Conservation (phyloP, 2,888 invertebrate species). For the Anodontia alba region DNA sequence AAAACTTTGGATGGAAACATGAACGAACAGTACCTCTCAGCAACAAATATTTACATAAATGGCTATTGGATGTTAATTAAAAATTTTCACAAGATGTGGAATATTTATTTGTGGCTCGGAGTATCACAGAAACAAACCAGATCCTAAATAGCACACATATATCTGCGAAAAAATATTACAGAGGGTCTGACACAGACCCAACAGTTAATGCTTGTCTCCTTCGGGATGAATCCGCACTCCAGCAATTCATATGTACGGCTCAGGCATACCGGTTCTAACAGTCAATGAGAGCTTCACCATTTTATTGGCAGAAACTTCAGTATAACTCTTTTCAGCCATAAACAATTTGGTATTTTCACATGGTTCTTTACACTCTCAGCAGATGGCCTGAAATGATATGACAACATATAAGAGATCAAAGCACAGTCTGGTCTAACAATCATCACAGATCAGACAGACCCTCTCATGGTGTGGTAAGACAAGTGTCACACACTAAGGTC, state of each 20-base stretch:
- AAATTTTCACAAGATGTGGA: constrained; percentile 44
- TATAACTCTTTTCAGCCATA: constrained; percentile 22
- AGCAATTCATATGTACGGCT: neutral
- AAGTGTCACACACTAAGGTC: constrained; percentile 47
- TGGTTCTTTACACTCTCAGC: constrained; percentile 22
- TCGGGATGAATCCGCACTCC: neutral
- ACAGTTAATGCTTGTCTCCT: neutral
- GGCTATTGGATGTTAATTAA: constrained; percentile 32
- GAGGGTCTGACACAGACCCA: constrained; percentile 8
- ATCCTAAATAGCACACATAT: constrained; percentile 29
- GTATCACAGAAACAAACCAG: constrained; percentile 41
- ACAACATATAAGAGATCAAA: constrained; percentile 56
- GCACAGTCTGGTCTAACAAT: constrained; percentile 39
- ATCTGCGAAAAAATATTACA: constrained; percentile 16
- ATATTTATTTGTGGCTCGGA: constrained; percentile 49
- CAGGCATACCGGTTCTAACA: constrained; percentile 14
- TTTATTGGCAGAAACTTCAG: constrained; percentile 16
- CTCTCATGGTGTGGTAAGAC: constrained; percentile 58
- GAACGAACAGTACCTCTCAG: constrained; percentile 27
- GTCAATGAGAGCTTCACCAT: constrained; percentile 12
- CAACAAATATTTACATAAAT: constrained; percentile 48
- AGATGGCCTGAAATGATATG: constrained; percentile 66
- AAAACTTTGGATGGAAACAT: constrained; percentile 38
- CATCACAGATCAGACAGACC: constrained; percentile 30
- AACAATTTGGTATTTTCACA: constrained; percentile 18